Base-by-base conservation (phyloP, 2,888 invertebrate species). In the Caenorhabditis zanzibari region DNA sequence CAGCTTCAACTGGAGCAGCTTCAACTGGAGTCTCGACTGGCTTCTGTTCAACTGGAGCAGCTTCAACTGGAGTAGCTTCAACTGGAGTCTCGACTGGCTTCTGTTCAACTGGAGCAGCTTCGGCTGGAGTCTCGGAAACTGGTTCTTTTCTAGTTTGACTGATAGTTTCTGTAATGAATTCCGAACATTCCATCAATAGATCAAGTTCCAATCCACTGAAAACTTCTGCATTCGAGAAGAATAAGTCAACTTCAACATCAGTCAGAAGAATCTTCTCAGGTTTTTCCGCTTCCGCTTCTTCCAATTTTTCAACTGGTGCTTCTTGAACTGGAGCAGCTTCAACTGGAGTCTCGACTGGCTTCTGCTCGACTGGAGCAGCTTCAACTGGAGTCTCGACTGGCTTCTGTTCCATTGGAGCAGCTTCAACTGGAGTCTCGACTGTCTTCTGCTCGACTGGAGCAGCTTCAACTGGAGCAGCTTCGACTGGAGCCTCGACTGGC, bases 61-160 rank as follows among this genome's bases (percentile, higher is more conserved):
- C 54, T 38, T 72, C 58, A 26, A 22, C 38, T 38, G 38, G 38
- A 38, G 38, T 12, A 38, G 38, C 38, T 38, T 38, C 38, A 38
- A 38, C 12, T 38, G 12, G 38, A 38, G 38, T 38, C 16, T 16
- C 58, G 19, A 7, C 35, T 59, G 58, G 35, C 16, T 47, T 47
- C 19, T 47, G n/a, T n/a, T 47, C 76, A 19, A 59, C 66, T 47
- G 66, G 54, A n/a, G n/a, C 32, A n/a, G 47, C 58, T 35, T 71
- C 56, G 12, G 16, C 58, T 71, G 71, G 32, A 32, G 32, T 32
- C 32, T 32, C 32, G 32, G 32, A 4, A 6, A 7, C 32, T 6
- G 32, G 32, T 32, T 7, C 32, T 32, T 32, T 4, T 32, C 32
- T 32, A 32, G 7, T 32, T 7, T 32, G 32, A 32, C 32, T 32